These are phyloP conservation scores for Battus philenor DNA, from an alignment of 1,140 invertebrate species.

Conservation along the genomic window DNA sequence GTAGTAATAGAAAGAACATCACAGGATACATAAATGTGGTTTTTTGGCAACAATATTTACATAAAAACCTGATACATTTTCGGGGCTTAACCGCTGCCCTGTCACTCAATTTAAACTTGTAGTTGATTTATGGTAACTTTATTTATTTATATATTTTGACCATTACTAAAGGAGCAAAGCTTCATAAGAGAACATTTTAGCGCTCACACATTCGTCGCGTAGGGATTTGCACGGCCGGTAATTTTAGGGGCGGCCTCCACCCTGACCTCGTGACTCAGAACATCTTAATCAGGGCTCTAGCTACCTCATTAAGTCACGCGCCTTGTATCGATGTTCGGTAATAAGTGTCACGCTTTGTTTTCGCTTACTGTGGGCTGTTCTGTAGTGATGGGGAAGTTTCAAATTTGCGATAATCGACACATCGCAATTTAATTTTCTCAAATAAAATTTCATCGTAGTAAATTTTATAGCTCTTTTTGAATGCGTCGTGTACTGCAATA, in stretches of 20 bases:
- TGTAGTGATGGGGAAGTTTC: not conserved
- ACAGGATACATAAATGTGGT: too few relatives aligned
- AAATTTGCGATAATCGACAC: slow-evolving; percentile 2
- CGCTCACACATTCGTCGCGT: not conserved
- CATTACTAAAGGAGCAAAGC: too few relatives aligned
- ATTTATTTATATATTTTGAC: too few relatives aligned
- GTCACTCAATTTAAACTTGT: too few relatives aligned
- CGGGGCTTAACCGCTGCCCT: too few relatives aligned
- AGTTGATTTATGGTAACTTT: too few relatives aligned
- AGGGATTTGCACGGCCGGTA: slow-evolving; percentile 19
- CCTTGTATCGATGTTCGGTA: slow-evolving; percentile 26
- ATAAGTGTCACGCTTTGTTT: slow-evolving; percentile 28
- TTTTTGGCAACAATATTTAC: too few relatives aligned
- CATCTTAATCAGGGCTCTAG: slow-evolving; percentile 36
- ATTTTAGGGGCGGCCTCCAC: slow-evolving; percentile 35
- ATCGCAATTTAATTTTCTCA: slow-evolving; percentile 12
- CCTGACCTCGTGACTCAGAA: slow-evolving; percentile 51
- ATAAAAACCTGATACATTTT: too few relatives aligned
- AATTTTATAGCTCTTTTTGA: too few relatives aligned
- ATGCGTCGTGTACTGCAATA: too few relatives aligned
- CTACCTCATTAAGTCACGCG: slow-evolving; percentile 28
- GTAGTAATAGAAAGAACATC: too few relatives aligned
- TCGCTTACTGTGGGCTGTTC: not conserved
- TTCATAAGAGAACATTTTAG: not conserved
- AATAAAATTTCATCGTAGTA: too few relatives aligned